These are phyloP conservation scores for Agriotes lineatus DNA, from an alignment of 2,888 invertebrate genomes.

Conservation along the genomic window DNA sequence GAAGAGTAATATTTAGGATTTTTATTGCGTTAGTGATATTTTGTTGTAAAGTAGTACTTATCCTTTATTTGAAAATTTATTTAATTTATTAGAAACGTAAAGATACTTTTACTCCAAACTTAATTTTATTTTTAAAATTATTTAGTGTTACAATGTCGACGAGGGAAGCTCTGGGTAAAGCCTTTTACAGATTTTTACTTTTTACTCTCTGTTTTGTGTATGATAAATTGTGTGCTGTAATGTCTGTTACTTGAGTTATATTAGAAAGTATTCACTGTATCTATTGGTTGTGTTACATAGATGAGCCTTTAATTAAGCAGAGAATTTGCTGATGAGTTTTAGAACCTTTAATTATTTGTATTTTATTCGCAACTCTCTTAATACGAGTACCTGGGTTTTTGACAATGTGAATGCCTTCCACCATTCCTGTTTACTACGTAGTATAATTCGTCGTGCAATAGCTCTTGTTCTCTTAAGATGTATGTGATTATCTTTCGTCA, in stretches of 20 bases:
- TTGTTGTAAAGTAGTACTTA: not conserved
- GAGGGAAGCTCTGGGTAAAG: too few species aligned
- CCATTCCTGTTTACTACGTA: not conserved
- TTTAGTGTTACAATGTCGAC: too few species aligned
- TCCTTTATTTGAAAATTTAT: too few species aligned
- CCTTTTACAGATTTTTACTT: too few species aligned
- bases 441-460: not conserved
- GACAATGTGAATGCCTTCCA: not conserved
- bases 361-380: not conserved
- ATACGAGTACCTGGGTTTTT: not conserved
- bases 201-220: not conserved
- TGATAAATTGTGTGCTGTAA: not conserved
- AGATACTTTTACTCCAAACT: too few species aligned
- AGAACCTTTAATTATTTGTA: not conserved
- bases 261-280: not conserved
- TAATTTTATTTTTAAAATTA: too few species aligned
- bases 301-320: not conserved
- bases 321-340: not conserved
- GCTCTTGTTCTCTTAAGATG: not conserved
- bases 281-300: not conserved
- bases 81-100: too few species aligned
- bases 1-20: not conserved
- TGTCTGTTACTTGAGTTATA: not conserved
- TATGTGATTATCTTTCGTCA: not conserved
- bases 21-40: not conserved